Base-by-base conservation (phyloP, 2,888 invertebrate species). In the Drosophila antonietae region DNA sequence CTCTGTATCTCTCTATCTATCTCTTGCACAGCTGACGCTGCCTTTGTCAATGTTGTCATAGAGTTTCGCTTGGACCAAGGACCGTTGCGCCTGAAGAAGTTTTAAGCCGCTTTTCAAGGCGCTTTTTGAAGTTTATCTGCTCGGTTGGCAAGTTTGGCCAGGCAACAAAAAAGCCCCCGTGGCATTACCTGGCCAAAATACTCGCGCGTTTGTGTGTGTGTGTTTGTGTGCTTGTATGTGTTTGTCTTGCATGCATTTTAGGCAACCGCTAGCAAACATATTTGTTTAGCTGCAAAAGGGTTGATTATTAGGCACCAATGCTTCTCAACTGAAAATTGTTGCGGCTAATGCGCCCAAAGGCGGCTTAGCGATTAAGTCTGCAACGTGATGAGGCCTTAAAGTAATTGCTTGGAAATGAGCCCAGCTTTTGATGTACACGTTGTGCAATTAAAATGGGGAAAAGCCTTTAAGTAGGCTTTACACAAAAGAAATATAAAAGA, bases 101-200 rank as follows among this genome's bases (percentile, higher is more conserved):
- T 81, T 73, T 83, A 84, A 84, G 86, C 84, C 83, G 84, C 79
- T 83, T 83, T 84, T 65, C 66, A 55, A 76, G 83, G 52, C 75
- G 77, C 81, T 68, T 78, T 84, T 80, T 79, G 81, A 81, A 82
- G 82, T 82, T 82, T 83, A 83, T 83, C 83, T 76, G 68, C 68
- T 62, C 66, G 58, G 55, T 60, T 73, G 65, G 62, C 68, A 73
- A 55, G 55, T 61, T 66, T 46, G 41, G 62, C 53, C 57, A 41
- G 58, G 58, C 64, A 35, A 51, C 51, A 46, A 44, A 49, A 41
- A 53, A 53, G 52, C 18, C 52, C 44, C 39, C 39, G 3, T n/a
- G 53, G 33, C 46, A n/a, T 41, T 70, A 78, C 74, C 75, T 78
- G 78, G 35, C 28, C 39, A 39, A 52, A 41, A 58, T 72, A 52